Base-by-base conservation (phyloP, 2,113 vertebrate genomes). In the Ornithorhynchus anatinus region DNA sequence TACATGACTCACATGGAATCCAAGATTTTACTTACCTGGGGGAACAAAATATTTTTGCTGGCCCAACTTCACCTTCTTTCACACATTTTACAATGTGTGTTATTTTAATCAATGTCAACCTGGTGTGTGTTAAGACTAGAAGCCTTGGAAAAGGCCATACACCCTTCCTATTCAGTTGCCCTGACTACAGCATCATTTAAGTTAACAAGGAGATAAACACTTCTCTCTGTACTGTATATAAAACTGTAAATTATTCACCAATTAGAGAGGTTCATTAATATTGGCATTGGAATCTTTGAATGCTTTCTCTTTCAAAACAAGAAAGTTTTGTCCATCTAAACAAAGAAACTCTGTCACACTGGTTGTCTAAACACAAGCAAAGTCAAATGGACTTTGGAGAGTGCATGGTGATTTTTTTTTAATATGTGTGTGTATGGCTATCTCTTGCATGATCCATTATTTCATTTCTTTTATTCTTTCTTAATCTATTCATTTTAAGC, bases 1-100 rank as follows among this genome's bases (percentile, higher is more conserved):
- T 59, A 40, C 32, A 14, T 19, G 63, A 71, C 43, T 58, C 80
- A 72, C 36, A 80, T 32, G 31, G 75, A 75, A 77, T 75, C 36
- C 59, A 82, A 88, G 80, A 84, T 78, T 82, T 84, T 43, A 3
- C 32, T 85, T 81, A 85, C 62, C 39, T 43, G 79, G 45, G 66
- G 69, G 77, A 84, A 67, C 68, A 66, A 78, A 83, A 68, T 81
- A 75, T 80, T 89, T 86, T 84, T 88, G 29, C 75, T 87, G 82
- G 72, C 51, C 32, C 50, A 14, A 11, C n/a, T 76, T 77, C 63
- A 58, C 71, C 67, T 84, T 84, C 51, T 81, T 80, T 72, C 75
- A 80, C 57, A 75, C 35, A 63, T 83, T 88, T 84, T 83, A 81
- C 1, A 51, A 56, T 48, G 37, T 77, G 60, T 77, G 47, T 12